phyloP scores from a whole-genome alignment of 2,113 vertebrate genomes.

The Corydoras maculifer region DNA sequence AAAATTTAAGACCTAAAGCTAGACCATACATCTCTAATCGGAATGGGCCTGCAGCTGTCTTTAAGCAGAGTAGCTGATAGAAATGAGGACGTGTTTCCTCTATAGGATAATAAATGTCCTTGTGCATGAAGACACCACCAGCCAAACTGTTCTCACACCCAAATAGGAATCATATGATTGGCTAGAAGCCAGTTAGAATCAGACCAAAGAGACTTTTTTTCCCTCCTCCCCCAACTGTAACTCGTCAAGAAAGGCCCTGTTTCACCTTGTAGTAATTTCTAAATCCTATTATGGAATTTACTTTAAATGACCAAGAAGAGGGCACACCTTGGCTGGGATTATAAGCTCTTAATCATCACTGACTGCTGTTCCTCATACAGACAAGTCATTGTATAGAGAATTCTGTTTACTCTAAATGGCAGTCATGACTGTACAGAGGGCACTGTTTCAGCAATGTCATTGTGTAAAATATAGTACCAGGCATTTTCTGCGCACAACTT shows the following conservation, averaged over 20 bases:
- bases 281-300: constrained; percentile 43
- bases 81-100: constrained; percentile 47
- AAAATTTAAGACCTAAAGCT: not conserved
- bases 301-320: constrained; percentile 20
- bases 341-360: constrained; percentile 12
- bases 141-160: constrained; percentile 44
- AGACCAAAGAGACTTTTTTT: not conserved
- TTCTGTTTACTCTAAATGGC: not conserved
- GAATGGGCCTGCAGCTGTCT: constrained; percentile 24
- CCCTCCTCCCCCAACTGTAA: not conserved
- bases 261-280: constrained; percentile 44
- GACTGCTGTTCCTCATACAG: constrained; percentile 21
- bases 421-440: constrained; percentile 17
- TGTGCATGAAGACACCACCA: constrained; percentile 42
- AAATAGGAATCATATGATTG: constrained; percentile 68
- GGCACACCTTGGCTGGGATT: constrained; percentile 21
- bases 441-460: not conserved
- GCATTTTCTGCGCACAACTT: not conserved
- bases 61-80: constrained; percentile 42
- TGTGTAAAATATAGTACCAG: constrained; percentile 5
- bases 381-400: constrained; percentile 1
- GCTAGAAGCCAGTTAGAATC: constrained; percentile 52
- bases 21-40: not conserved
- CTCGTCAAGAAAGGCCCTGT: constrained; percentile 30
- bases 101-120: constrained; percentile 55